A percentile compares a stretch with the other conserved stretches of the same genome.
phyloP scores from a whole-genome alignment of 2,113 vertebrate genomes.

The Leiothrix lutea region DNA sequence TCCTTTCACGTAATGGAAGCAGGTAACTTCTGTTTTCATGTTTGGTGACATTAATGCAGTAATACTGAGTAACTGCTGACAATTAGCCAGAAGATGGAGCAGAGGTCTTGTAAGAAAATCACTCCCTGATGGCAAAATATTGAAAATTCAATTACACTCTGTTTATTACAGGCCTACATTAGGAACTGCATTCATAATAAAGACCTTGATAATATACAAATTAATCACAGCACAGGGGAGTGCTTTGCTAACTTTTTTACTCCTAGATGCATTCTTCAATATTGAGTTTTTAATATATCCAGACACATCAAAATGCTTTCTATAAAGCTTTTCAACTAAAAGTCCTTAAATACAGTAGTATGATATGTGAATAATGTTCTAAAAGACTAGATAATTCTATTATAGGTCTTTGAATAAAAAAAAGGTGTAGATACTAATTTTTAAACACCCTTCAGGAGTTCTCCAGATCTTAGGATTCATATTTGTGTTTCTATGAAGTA shows the following conservation, averaged over 20 bases:
- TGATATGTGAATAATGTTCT: neutral
- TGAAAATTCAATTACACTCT: constrained; percentile 84
- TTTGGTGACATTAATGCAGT: constrained; percentile 69
- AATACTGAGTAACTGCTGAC: constrained; percentile 74
- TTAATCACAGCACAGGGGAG: constrained; percentile 77
- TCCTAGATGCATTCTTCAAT: constrained; percentile 57
- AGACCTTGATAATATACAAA: constrained; percentile 79
- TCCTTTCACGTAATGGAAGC: neutral
- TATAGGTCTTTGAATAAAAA: neutral
- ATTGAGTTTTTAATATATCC: constrained; percentile 72
- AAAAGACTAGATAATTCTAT: neutral
- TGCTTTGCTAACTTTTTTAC: constrained; percentile 69
- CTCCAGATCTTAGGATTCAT: neutral
- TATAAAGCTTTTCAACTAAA: constrained; percentile 45
- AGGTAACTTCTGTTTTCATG: constrained; percentile 37
- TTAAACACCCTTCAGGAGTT: neutral
- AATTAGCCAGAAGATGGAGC: constrained; percentile 80
- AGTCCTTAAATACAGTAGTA: constrained; percentile 33
- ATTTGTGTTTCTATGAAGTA: neutral
- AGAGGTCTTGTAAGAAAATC: constrained; percentile 79
- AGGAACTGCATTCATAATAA: constrained; percentile 78
- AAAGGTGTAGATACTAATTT: neutral
- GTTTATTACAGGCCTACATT: constrained; percentile 80
- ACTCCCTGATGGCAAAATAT: constrained; percentile 79
- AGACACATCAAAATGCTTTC: constrained; percentile 15